phyloP scores from a whole-genome alignment of 2,888 invertebrate species.

The Lasius platythorax region DNA sequence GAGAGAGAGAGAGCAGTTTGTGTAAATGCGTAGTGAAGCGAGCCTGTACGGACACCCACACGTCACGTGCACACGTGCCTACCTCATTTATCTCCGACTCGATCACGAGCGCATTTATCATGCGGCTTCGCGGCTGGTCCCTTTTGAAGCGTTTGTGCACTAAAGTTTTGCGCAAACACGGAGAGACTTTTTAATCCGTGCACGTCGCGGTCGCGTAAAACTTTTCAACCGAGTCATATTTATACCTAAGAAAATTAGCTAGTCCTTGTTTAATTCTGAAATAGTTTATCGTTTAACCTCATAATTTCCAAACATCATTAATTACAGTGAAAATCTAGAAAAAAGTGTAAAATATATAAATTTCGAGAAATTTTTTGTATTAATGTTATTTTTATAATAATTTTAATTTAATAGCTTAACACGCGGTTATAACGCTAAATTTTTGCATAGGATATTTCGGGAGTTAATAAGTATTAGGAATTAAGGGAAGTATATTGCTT shows the following conservation, averaged over 20 bases:
- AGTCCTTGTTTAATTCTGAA: background rate
- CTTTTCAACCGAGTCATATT: background rate
- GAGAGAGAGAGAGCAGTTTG: constrained; percentile 12
- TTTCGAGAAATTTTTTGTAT: background rate
- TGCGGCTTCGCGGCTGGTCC: constrained; percentile 32
- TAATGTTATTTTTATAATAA: background rate
- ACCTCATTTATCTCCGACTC: constrained; percentile 57
- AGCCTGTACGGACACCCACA: background rate
- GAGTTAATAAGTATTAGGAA: background rate
- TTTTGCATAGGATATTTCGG: background rate
- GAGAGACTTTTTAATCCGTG: constrained; percentile 52
- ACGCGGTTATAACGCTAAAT: background rate
- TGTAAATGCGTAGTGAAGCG: constrained; percentile 12
- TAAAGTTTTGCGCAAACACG: constrained; percentile 42
- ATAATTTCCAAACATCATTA: background rate
- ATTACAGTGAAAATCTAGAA: background rate
- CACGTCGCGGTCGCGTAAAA: background rate
- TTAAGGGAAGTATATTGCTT: background rate
- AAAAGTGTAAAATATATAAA: background rate
- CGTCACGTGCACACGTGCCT: background rate
- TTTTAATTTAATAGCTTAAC: background rate
- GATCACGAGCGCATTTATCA: constrained; percentile 53
- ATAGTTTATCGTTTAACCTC: background rate
- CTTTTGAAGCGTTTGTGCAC: constrained; percentile 25
- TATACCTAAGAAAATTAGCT: background rate